phyloP scores from a whole-genome alignment of 2,113 vertebrate species.

The Aix galericulata region DNA sequence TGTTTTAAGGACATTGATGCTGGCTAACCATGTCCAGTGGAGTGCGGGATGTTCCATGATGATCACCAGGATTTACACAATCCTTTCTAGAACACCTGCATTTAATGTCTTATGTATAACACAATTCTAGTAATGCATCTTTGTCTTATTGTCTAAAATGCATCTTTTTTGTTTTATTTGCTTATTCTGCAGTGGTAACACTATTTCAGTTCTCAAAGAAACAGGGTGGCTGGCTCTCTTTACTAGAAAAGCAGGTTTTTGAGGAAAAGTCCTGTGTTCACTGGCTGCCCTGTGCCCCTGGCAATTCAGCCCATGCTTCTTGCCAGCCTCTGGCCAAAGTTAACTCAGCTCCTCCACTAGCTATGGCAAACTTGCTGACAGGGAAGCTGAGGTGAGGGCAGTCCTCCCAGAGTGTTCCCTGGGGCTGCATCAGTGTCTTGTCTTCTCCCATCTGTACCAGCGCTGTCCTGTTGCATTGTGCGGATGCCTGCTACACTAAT shows the following conservation, averaged over 20 bases:
- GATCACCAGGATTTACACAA: neutral
- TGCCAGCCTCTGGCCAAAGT: neutral
- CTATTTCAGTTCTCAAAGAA: neutral
- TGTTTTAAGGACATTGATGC: neutral
- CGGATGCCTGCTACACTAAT: neutral
- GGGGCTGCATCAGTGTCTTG: neutral
- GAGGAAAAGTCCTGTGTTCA: neutral
- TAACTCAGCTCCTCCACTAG: neutral
- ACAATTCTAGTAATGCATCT: neutral
- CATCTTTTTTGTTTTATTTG: neutral
- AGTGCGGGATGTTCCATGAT: neutral
- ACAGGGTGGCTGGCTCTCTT: neutral
- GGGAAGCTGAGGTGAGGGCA: constrained; percentile 1
- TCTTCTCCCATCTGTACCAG: constrained; percentile 33
- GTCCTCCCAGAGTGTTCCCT: neutral
- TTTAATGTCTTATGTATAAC: neutral
- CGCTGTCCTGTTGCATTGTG: neutral
- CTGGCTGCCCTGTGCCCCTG: accelerated
- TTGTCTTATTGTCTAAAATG: too few relatives aligned
- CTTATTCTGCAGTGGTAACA: neutral
- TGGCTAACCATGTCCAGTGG: neutral
- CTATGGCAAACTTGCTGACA: neutral
- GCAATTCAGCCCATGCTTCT: neutral
- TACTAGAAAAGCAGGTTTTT: neutral
- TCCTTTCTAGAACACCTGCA: neutral